Base-by-base conservation (phyloP, 2,797 vertebrate species). In the Gallinago stenura region DNA sequence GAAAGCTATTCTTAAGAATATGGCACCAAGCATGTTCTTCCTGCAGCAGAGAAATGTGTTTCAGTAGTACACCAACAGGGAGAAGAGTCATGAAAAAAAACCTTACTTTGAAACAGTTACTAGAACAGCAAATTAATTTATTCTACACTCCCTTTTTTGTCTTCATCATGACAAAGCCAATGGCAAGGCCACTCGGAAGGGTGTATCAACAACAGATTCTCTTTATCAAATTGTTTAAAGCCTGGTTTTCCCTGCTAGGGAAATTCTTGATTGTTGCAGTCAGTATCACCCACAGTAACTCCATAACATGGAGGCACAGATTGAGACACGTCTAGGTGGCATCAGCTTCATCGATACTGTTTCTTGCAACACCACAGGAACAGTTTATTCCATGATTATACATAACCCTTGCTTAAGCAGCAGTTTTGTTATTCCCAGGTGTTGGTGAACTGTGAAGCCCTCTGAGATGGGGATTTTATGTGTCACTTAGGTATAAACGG, bases 371-470 rank as follows among this genome's bases (percentile, higher is more conserved):
- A 46, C 53, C 31, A 20, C 17, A 80, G 76, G 76, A 80, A 68
- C 18, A 28, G 60, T 85, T 89, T 89, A 91, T 89, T 76, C 53
- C 61, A 53, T 61, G 53, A 83, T 28, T 7, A 54, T 41, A 43
- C 30, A 37, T 91, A 92, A 79, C 54, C 78, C 79, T 78, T 69
- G 45, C 39, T 87, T 76, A 88, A 87, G 86, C 43, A 92, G 86
- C 77, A 90, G 39, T 65, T 95, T 82, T 88, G 72, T 56, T 66
- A 48, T 84, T 81, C 46, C 66, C 85, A 89, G 91, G 80, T 72
- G 65, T 5, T 91, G 79, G 45, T 60, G 90, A 89, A 24, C 70
- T 45, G 78, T 53, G 69, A 75, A 82, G 58, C 35, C 30, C 87
- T 66, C 35, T 16, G 51, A 88, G 77, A 68, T 39, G 53, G 25